Percentiles rank a stretch among this genome's conserved stretches.
Evolutionary conservation across 1,140 invertebrate species (phyloP).

Genomic region (Campoletis sonorensis): DNA sequence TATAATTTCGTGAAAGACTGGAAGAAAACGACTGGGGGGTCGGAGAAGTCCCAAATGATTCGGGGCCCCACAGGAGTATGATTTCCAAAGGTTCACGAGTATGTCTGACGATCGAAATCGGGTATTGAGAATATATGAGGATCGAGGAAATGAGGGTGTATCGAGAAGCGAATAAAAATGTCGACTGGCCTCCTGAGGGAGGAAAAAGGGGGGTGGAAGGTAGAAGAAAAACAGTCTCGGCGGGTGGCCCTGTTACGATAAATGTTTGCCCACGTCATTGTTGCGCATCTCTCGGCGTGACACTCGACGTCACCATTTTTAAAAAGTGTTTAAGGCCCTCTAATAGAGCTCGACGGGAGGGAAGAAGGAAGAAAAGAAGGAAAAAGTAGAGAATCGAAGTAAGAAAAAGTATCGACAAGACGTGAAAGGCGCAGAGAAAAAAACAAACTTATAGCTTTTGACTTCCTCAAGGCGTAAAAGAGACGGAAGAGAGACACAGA

Average conservation of each 20-base stretch:
- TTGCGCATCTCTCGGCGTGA: slow-evolving; percentile 50
- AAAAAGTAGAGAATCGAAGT: background rate
- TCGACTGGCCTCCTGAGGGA: background rate
- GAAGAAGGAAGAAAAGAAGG: background rate
- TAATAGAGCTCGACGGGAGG: slow-evolving; percentile 32
- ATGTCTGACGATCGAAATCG: background rate
- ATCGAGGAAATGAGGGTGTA: background rate
- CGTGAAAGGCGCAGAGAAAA: background rate
- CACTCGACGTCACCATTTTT: slow-evolving; percentile 56
- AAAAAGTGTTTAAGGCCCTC: slow-evolving; percentile 51
- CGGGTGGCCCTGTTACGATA: slow-evolving; percentile 59
- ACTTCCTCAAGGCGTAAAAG: slow-evolving; percentile 28
- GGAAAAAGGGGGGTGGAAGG: background rate
- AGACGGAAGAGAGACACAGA: slow-evolving; percentile 21
- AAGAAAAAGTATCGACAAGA: slow-evolving; percentile 11
- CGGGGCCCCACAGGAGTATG: slow-evolving; percentile 3
- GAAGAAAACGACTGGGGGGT: background rate
- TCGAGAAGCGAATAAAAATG: slow-evolving; percentile 23
- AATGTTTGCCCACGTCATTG: slow-evolving; percentile 58
- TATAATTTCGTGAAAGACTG: too few species aligned
- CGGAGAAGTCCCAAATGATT: slow-evolving; percentile 4
- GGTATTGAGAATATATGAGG: background rate
- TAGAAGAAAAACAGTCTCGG: slow-evolving; percentile 39
- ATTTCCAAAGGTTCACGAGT: background rate
- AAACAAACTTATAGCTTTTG: background rate